These are phyloP conservation scores for Eledone cirrhosa DNA, from an alignment of 2,888 invertebrate genomes.

Conservation along the genomic window DNA sequence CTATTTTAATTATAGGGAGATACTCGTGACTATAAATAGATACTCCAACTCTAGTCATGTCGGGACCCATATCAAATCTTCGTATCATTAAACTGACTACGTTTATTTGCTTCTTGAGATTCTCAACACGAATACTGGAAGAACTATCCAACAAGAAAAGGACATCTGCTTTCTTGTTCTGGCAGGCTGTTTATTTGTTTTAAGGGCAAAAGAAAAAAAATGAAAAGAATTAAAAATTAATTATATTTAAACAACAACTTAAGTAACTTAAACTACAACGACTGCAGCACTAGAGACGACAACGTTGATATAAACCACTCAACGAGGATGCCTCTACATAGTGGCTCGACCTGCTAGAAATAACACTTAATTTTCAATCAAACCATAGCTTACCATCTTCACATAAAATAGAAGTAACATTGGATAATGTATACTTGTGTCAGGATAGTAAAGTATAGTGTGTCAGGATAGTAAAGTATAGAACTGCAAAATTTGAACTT, in stretches of 20 bases:
- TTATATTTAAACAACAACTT: no score
- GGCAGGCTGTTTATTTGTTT: background rate
- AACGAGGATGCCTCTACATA: no score
- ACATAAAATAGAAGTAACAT: background rate
- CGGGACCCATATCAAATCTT: background rate
- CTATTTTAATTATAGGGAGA: background rate
- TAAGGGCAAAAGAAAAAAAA: no score
- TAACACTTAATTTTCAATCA: no score
- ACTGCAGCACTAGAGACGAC: no score
- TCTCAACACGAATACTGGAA: background rate
- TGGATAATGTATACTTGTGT: background rate
- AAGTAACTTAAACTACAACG: no score
- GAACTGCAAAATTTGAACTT: no score
- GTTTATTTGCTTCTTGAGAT: slow-evolving; percentile 1
- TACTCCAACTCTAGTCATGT: background rate
- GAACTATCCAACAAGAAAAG: slow-evolving; percentile 10
- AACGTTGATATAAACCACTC: no score
- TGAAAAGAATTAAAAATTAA: no score
- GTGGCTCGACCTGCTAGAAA: no score
- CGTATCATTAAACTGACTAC: background rate
- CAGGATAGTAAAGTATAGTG: background rate
- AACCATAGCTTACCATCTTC: no score
- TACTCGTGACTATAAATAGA: slow-evolving; percentile 13
- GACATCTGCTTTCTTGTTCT: slow-evolving; percentile 11
- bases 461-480: no score